phyloP scores from a whole-genome alignment of 2,113 vertebrate genomes.

The Shinisaurus crocodilurus region DNA sequence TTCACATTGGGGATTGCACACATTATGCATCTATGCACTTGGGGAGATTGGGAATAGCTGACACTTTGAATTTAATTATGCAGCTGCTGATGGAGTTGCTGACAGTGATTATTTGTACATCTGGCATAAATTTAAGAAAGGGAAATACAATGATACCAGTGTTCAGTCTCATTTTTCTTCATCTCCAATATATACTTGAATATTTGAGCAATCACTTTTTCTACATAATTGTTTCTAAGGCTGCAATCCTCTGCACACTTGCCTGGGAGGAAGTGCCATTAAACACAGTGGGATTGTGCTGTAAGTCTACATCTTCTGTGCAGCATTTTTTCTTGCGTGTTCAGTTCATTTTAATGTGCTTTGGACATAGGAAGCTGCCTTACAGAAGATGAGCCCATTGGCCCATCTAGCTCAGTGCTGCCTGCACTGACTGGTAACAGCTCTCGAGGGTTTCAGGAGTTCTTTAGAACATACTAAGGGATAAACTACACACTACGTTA shows the following conservation, averaged over 20 bases:
- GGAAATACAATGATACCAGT: not conserved
- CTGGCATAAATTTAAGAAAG: constrained; percentile 9
- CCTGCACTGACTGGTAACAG: not conserved
- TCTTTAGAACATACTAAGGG: not conserved
- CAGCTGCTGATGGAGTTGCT: not conserved
- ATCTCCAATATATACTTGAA: not conserved
- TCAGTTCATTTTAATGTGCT: not conserved
- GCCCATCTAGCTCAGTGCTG: not conserved
- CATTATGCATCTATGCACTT: not conserved
- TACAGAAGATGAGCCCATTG: not conserved
- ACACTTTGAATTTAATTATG: not conserved
- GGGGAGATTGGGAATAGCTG: not conserved
- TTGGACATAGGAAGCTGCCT: not conserved
- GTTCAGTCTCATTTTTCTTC: not conserved
- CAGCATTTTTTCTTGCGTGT: not conserved
- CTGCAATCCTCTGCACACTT: not conserved
- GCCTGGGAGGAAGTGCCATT: not conserved
- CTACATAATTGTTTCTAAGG: not conserved
- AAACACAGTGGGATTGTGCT: not conserved
- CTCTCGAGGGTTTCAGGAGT: not conserved
- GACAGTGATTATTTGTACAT: constrained; percentile 19
- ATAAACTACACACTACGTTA: not conserved
- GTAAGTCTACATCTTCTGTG: not conserved
- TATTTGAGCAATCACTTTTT: constrained; percentile 1
- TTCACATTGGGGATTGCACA: not conserved